These are phyloP conservation scores for Enteromius afrohamiltoni DNA, from an alignment of 2,797 vertebrate species.

Conservation along the genomic window DNA sequence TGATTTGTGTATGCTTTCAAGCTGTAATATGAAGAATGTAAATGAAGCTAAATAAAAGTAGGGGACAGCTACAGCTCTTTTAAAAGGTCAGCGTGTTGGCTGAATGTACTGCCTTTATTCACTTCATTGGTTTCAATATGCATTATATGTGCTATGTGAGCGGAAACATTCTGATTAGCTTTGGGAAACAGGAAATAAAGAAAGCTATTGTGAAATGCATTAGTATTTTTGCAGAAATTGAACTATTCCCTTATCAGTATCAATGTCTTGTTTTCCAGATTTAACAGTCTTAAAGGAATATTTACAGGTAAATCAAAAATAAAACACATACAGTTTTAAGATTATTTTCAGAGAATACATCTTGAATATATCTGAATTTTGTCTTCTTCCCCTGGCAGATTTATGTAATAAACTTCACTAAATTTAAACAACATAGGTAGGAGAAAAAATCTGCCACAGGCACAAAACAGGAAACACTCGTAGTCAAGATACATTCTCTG, in stretches of 20 bases:
- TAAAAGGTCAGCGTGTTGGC: conserved; percentile 39
- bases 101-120: conserved; percentile 17
- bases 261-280: neutral
- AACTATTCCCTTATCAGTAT: neutral
- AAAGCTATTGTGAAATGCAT: neutral
- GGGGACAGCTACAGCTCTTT: conserved; percentile 29
- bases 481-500: neutral
- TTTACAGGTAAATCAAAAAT: neutral
- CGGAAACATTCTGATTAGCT: conserved; percentile 55
- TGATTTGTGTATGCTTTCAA: conserved; percentile 24
- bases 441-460: neutral
- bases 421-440: neutral
- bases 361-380: conserved; percentile 10
- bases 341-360: neutral
- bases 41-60: conserved; percentile 35
- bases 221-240: neutral
- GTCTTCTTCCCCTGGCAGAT: conserved; percentile 6
- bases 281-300: neutral
- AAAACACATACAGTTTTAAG: neutral
- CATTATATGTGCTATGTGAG: conserved; percentile 46
- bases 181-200: conserved; percentile 16
- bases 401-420: conserved; percentile 29
- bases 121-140: conserved; percentile 28
- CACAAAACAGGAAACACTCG: neutral
- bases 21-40: conserved; percentile 25